A percentile compares a stretch with the other conserved stretches of the same genome.
These are phyloP conservation scores for Parascotia fuliginaria DNA, from an alignment of 2,888 invertebrate genomes.

Conservation along the genomic window DNA sequence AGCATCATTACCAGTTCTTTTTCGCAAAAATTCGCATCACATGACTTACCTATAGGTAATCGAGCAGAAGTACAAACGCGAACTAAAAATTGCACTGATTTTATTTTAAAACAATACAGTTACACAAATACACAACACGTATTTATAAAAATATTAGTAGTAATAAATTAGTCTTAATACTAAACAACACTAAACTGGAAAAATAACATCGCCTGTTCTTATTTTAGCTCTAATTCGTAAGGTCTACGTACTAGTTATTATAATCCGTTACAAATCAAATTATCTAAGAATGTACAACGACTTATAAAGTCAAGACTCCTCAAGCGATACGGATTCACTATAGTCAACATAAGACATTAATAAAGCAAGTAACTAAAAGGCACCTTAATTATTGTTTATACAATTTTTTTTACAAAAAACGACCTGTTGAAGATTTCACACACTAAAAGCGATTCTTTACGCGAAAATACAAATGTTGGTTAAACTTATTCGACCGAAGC, in stretches of 20 bases:
- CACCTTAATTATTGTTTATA: conserved; percentile 1
- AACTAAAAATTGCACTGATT: conserved; percentile 50
- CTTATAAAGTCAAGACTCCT: conserved; percentile 10
- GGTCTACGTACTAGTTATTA: conserved; percentile 27
- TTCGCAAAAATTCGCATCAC: too few species aligned
- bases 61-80: background rate
- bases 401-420: background rate
- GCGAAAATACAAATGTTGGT: too few species aligned
- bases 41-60: too few species aligned
- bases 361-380: background rate
- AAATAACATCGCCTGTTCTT: conserved; percentile 55
- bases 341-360: background rate
- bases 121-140: conserved; percentile 73
- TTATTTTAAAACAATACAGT: conserved; percentile 56
- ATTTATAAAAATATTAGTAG: conserved; percentile 74
- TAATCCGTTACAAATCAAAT: conserved; percentile 2
- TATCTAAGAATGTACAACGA: conserved; percentile 30
- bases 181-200: conserved; percentile 60
- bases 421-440: background rate
- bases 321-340: conserved; percentile 17
- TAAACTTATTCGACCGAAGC: too few species aligned
- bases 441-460: background rate
- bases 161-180: conserved; percentile 51
- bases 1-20: too few species aligned
- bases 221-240: conserved; percentile 26